phyloP scores from a whole-genome alignment of 2,113 vertebrate genomes.

The Buteo buteo region DNA sequence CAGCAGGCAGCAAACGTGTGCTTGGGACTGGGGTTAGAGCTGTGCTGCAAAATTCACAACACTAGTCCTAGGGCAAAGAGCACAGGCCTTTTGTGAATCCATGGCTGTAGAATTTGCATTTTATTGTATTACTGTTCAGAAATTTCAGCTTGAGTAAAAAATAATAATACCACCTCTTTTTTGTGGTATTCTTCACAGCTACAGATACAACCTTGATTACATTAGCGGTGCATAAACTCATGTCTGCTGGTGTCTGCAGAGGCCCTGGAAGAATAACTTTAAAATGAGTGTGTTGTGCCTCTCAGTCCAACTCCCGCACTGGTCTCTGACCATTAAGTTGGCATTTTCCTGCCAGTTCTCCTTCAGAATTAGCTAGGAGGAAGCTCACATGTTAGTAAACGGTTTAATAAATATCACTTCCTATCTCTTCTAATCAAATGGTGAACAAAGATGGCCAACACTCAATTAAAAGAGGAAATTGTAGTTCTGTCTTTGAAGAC shows the following conservation, averaged over 20 bases:
- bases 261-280: background rate
- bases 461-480: background rate
- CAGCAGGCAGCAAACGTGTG: background rate
- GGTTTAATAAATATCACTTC: background rate
- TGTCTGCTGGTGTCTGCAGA: background rate
- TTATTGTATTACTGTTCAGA: background rate
- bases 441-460: background rate
- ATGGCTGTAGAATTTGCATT: background rate
- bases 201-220: background rate
- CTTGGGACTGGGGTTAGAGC: background rate
- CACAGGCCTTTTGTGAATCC: background rate
- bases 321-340: background rate
- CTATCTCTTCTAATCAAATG: background rate
- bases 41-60: background rate
- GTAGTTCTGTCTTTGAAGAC: background rate
- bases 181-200: background rate
- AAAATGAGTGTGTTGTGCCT: background rate
- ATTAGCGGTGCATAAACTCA: background rate
- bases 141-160: background rate
- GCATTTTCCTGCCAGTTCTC: background rate
- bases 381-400: background rate
- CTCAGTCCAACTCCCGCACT: background rate
- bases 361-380: background rate
- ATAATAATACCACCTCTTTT: background rate
- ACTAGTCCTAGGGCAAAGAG: background rate